Evolutionary conservation across 2,113 vertebrate genomes (phyloP), one percentile per base, ranked within the genome.

Genomic region (Tachycineta bicolor): DNA sequence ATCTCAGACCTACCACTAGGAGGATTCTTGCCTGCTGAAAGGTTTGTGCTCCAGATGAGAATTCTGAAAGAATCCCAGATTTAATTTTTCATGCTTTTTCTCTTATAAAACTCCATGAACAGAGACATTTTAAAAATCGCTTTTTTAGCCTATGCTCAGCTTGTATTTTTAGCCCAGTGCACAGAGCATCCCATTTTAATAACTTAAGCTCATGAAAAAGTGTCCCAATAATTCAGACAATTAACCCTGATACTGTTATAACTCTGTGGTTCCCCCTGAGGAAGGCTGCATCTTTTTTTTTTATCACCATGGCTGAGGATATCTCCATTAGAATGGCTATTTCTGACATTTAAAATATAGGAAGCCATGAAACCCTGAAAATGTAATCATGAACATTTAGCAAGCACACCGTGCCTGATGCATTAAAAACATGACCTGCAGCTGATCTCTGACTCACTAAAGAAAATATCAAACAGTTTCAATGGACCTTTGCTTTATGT

Each of bases 161-260:
- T 44, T 60, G 23, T 55, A 23, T 28, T 74, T 64, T 74, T 39
- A 64, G 50, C 60, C 29, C 58, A 91, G n/a, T 76, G 70, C 78
- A 64, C 78, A 87, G 75, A 84, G 62, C 58, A 47, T 78, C 84
- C 41, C 34, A 58, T 83, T 95, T 96, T 91, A 93, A 96, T 94
- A 93, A 85, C 74, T 93, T 85, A 64, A 91, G 68, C 79, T 87
- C 44, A 31, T 79, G 88, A 85, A 90, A 91, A 94, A 73, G 46
- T 53, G 78, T 90, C 87, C 74, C 84, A 69, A 29, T 96, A 91
- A 91, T 87, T 96, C 87, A 93, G 84, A 89, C 62, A 93, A 91
- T 95, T 97, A 96, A 94, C 87, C 84, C 82, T 68, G 85, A 68
- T 90, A 93, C 81, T 21, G 83, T 95, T 93, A 80, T 70, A 94